phyloP scores from a whole-genome alignment of 2,888 invertebrate species.

The Ceraclea dissimilis region DNA sequence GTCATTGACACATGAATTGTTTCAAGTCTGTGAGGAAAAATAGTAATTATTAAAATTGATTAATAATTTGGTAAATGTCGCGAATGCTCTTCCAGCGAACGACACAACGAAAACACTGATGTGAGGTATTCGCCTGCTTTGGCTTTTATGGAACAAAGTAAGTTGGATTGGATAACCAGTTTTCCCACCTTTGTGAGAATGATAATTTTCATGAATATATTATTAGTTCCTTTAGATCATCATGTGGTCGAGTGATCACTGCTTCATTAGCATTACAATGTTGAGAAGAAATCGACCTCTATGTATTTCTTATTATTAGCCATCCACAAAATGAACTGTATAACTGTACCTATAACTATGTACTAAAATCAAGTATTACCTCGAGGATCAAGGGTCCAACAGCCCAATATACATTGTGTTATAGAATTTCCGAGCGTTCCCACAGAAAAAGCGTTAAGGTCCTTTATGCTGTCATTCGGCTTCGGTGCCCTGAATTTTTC shows the following conservation, averaged over 20 bases:
- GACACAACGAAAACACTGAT: conserved; percentile 3
- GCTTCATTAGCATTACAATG: too few relatives aligned
- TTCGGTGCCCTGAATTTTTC: too few relatives aligned
- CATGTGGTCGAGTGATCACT: not conserved
- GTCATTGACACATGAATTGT: conserved; percentile 47
- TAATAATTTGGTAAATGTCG: not conserved
- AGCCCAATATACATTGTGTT: too few relatives aligned
- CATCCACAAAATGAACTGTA: too few relatives aligned
- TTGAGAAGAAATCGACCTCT: too few relatives aligned
- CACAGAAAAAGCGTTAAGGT: too few relatives aligned
- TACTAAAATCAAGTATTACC: too few relatives aligned
- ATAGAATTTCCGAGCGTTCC: too few relatives aligned
- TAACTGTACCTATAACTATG: too few relatives aligned
- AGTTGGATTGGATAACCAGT: conserved; percentile 20
- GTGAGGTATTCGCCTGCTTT: not conserved
- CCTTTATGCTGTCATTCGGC: too few relatives aligned
- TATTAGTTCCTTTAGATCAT: not conserved
- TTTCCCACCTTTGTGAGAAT: conserved; percentile 2
- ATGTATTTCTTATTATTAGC: too few relatives aligned
- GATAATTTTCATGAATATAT: not conserved
- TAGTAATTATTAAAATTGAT: conserved; percentile 5
- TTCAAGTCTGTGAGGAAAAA: conserved; percentile 8
- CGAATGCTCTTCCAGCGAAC: not conserved
- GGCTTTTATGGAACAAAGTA: conserved; percentile 14
- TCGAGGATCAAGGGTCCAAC: too few relatives aligned